These are phyloP conservation scores for Amphilophus citrinellus DNA, from an alignment of 2,113 vertebrate species.

Conservation along the genomic window DNA sequence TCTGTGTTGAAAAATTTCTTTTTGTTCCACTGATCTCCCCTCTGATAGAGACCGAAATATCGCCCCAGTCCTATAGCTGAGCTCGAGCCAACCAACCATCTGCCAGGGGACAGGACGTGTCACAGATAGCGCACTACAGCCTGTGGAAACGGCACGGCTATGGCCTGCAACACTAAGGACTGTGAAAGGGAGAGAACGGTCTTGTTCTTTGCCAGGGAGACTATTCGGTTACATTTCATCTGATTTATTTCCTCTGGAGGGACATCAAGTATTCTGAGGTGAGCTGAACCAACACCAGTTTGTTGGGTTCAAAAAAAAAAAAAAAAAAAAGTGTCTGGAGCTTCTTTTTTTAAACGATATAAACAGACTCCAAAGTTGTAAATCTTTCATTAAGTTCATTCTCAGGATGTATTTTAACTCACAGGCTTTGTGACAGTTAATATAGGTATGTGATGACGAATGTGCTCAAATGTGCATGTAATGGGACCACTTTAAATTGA, in stretches of 20 bases:
- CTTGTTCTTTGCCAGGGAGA: not conserved
- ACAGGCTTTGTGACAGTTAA: not conserved
- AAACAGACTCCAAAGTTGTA: no score
- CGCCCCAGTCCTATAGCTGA: slow-evolving; percentile 2
- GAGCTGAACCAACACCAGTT: no score
- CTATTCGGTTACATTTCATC: not conserved
- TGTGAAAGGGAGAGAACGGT: rapidly evolving
- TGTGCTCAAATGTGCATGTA: not conserved
- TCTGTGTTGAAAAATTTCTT: not conserved
- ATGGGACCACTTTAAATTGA: not conserved
- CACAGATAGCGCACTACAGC: slow-evolving; percentile 13
- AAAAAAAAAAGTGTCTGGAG: not conserved
- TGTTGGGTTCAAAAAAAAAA: not conserved
- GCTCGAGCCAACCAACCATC: slow-evolving; percentile 41
- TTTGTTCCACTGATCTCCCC: not conserved
- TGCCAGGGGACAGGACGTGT: slow-evolving; percentile 21
- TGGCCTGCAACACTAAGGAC: not conserved
- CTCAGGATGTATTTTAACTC: not conserved
- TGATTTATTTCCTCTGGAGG: not conserved
- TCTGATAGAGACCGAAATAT: slow-evolving; percentile 16
- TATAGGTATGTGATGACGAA: not conserved
- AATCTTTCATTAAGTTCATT: no score
- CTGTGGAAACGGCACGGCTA: slow-evolving; percentile 22
- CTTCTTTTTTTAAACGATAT: not conserved
- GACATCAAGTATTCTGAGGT: not conserved